Evolutionary conservation across 2,113 vertebrate species (phyloP).

Genomic region (Phasianus colchicus): DNA sequence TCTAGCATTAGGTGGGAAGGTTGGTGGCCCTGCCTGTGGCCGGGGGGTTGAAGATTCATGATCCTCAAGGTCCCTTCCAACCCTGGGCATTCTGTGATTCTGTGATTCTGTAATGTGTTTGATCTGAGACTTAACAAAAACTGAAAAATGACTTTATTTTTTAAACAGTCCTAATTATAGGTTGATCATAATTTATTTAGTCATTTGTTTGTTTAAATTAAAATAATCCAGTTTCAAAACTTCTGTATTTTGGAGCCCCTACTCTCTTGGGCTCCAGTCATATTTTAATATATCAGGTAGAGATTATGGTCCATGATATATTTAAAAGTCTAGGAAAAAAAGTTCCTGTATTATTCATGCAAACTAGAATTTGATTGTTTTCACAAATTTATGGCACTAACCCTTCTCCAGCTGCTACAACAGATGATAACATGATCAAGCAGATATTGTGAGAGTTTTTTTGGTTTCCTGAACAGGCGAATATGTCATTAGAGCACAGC

Average conservation of each 20-base stretch:
- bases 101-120: not conserved
- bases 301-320: not conserved
- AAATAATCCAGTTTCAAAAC: not conserved
- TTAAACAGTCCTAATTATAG: not conserved
- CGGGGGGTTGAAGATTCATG: too few relatives aligned
- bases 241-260: not conserved
- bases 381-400: not conserved
- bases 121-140: not conserved
- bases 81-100: too few relatives aligned
- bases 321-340: not conserved
- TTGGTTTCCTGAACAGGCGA: not conserved
- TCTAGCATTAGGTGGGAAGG: too few relatives aligned
- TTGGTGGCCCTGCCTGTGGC: too few relatives aligned
- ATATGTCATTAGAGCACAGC: not conserved
- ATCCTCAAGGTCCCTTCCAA: too few relatives aligned
- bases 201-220: not conserved
- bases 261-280: not conserved
- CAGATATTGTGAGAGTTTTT: not conserved
- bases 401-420: not conserved
- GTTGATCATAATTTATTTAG: not conserved
- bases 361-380: not conserved
- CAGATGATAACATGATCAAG: not conserved
- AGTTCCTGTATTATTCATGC: not conserved
- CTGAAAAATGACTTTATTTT: not conserved
- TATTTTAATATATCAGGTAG: not conserved